phyloP scores from a whole-genome alignment of 1,140 invertebrate genomes.

The Dinoponera quadriceps region DNA sequence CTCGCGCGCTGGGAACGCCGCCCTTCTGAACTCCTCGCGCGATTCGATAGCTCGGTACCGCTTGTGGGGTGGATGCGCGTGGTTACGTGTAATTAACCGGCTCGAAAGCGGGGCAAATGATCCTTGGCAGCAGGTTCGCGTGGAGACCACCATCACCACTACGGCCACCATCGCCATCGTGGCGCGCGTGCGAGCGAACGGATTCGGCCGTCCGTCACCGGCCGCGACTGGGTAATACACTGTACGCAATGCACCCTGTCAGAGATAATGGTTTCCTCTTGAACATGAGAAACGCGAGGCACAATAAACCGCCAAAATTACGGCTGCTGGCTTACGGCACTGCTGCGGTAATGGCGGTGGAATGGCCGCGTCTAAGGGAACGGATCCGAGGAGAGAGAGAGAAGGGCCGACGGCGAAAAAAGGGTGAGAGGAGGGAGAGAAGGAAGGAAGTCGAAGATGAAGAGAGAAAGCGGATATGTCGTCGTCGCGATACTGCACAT shows the following conservation, averaged over 20 bases:
- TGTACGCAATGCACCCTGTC: conserved; percentile 80
- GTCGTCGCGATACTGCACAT: conserved; percentile 61
- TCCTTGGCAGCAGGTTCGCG: conserved; percentile 78
- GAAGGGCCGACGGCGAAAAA: background rate
- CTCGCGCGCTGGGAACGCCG: too few species aligned
- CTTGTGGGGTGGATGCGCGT: conserved; percentile 21
- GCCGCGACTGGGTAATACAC: conserved; percentile 80
- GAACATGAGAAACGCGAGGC: conserved; percentile 79
- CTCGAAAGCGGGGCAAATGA: conserved; percentile 75
- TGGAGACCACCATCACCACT: conserved; percentile 43
- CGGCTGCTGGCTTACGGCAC: conserved; percentile 74
- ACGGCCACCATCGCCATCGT: background rate
- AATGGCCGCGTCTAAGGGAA: conserved; percentile 56
- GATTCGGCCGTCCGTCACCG: conserved; percentile 79
- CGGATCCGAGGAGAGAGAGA: conserved; percentile 10
- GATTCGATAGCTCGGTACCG: background rate
- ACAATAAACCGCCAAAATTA: conserved; percentile 82
- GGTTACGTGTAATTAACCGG: conserved; percentile 77
- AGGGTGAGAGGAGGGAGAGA: background rate
- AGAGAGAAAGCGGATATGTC: conserved; percentile 10
- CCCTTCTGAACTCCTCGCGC: background rate
- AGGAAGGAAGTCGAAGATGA: conserved; percentile 46
- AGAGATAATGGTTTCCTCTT: conserved; percentile 80
- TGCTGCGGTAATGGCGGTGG: conserved; percentile 60
- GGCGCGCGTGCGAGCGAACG: conserved; percentile 70